Percentiles rank a stretch among this genome's conserved stretches.
Conservation (phyloP, 2,113 vertebrate genomes). For the Danionella cerebrum region DNA sequence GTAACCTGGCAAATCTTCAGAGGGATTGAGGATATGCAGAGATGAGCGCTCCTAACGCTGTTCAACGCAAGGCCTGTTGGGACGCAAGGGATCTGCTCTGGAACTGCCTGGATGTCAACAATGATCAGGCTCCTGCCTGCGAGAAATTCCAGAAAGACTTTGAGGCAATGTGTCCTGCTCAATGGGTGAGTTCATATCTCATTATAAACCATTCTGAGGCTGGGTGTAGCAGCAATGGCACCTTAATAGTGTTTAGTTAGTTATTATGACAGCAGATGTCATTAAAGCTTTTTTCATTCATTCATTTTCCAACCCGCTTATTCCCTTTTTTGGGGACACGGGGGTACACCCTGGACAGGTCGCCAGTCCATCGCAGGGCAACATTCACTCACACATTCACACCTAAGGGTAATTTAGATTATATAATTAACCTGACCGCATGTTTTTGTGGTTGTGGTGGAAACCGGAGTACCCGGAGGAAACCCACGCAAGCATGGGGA, state of each 20-base stretch:
- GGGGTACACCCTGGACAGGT: no score
- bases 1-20: not conserved
- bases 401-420: no score
- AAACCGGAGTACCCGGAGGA: no score
- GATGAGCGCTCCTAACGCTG: slow-evolving; percentile 79
- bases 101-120: slow-evolving; percentile 76
- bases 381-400: no score
- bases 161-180: slow-evolving; percentile 76
- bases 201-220: not conserved
- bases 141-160: slow-evolving; percentile 63
- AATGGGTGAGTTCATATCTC: slow-evolving; percentile 72
- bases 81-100: slow-evolving; percentile 77
- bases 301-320: no score
- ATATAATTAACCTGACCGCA: no score
- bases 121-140: slow-evolving; percentile 60
- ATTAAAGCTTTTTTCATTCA: no score
- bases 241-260: not conserved
- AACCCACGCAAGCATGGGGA: no score
- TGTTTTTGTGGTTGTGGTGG: no score
- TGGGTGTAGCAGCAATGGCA: not conserved
- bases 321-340: no score
- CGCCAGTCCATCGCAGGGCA: no score
- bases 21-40: slow-evolving; percentile 46
- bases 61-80: slow-evolving; percentile 81
- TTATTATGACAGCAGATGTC: not conserved